phyloP scores from a whole-genome alignment of 2,113 vertebrate genomes.

The Hirundichthys speculiger region DNA sequence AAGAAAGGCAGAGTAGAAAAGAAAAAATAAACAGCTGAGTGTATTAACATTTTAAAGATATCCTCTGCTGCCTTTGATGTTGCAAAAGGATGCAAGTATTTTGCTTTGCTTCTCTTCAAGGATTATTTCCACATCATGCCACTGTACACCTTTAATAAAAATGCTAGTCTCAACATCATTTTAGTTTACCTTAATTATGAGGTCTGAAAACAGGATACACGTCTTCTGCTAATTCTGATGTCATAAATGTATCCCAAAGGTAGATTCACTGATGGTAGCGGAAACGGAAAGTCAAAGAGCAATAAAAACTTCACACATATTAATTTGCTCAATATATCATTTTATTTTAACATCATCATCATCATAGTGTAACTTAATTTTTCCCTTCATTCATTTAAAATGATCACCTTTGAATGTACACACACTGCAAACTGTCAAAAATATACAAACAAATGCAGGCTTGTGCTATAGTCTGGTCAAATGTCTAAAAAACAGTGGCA shows the following conservation, averaged over 20 bases:
- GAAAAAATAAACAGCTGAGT: slow-evolving; percentile 1
- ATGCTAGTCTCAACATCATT: background rate
- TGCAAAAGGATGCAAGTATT: slow-evolving; percentile 24
- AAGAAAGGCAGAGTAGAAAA: background rate
- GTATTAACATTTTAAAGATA: background rate
- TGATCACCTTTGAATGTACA: slow-evolving; percentile 86
- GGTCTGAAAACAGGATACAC: background rate
- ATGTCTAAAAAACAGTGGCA: slow-evolving; percentile 86
- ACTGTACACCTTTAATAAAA: too few relatives aligned
- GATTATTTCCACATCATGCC: slow-evolving; percentile 9
- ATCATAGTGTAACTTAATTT: slow-evolving; percentile 79
- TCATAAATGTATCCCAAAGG: too few relatives aligned
- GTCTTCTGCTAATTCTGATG: too few relatives aligned
- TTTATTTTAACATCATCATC: slow-evolving; percentile 83
- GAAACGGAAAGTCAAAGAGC: background rate
- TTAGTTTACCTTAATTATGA: slow-evolving; percentile 33
- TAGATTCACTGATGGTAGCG: too few relatives aligned
- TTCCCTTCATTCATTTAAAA: slow-evolving; percentile 83
- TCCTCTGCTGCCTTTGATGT: slow-evolving; percentile 50
- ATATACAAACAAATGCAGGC: slow-evolving; percentile 87
- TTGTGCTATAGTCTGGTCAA: slow-evolving; percentile 87
- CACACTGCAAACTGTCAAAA: slow-evolving; percentile 87
- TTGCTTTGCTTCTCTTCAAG: slow-evolving; percentile 55
- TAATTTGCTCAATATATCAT: slow-evolving; percentile 83
- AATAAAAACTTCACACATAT: slow-evolving; percentile 16